These are phyloP conservation scores for Tuta absoluta DNA, from an alignment of 2,888 invertebrate species.

Conservation along the genomic window DNA sequence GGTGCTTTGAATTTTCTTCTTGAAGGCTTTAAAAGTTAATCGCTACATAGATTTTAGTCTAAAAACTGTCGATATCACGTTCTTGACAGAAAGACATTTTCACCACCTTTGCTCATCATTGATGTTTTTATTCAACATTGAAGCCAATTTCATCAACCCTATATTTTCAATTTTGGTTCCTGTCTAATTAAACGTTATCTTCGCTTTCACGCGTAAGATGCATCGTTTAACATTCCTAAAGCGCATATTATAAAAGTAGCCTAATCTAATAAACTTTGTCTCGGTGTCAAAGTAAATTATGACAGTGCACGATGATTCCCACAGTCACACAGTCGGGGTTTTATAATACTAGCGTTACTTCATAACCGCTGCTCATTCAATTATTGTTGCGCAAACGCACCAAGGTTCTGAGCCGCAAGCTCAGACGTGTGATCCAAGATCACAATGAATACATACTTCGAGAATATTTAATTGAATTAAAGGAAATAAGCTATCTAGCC, in stretches of 20 bases:
- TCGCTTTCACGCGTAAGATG: not conserved
- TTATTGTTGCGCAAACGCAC: conserved; percentile 62
- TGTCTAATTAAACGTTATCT: too few relatives aligned
- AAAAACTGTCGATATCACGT: too few relatives aligned
- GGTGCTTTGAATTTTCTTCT: too few relatives aligned
- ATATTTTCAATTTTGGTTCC: too few relatives aligned
- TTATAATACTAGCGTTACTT: conserved; percentile 73
- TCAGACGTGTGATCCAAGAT: conserved; percentile 53
- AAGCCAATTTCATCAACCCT: too few relatives aligned
- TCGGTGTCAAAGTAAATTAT: conserved; percentile 30
- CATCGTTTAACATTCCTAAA: not conserved
- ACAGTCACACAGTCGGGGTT: conserved; percentile 56
- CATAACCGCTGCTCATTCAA: conserved; percentile 50
- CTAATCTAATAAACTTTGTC: conserved; percentile 22
- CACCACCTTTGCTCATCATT: too few relatives aligned
- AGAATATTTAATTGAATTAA: conserved; percentile 13
- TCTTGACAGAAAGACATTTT: too few relatives aligned
- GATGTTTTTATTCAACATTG: too few relatives aligned
- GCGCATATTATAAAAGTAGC: conserved; percentile 15
- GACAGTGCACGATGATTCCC: conserved; percentile 60
- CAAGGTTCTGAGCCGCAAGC: conserved; percentile 49
- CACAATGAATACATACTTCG: conserved; percentile 41
- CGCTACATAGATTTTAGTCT: too few relatives aligned
- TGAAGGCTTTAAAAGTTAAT: too few relatives aligned
- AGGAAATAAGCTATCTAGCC: not conserved